phyloP scores from a whole-genome alignment of 2,888 invertebrate genomes.

The Horisme vitalbata region DNA sequence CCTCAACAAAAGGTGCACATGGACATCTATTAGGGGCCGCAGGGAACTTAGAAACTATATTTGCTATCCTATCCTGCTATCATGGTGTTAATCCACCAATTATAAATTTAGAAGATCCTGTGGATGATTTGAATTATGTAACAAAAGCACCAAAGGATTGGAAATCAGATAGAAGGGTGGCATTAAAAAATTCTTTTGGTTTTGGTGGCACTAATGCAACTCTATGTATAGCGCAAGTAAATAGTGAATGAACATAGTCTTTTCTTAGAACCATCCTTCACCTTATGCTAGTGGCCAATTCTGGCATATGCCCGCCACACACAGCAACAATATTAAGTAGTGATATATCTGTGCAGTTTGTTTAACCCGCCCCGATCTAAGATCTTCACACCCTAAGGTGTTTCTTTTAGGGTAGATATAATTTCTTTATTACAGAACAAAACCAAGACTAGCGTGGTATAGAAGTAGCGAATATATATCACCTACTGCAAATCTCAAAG shows the following conservation, averaged over 20 bases:
- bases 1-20: constrained; percentile 98
- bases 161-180: constrained; percentile 84
- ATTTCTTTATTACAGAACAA: no score
- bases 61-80: constrained; percentile 91
- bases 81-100: constrained; percentile 93
- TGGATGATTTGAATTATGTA: constrained; percentile 88
- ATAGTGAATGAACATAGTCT: constrained; percentile 44
- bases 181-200: constrained; percentile 98
- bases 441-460: no score
- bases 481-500: no score
- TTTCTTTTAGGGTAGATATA: no score
- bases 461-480: no score
- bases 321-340: no score
- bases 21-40: constrained; percentile 98
- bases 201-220: constrained; percentile 99
- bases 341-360: no score
- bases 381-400: no score
- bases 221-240: constrained; percentile 84
- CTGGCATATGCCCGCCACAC: no score
- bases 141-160: constrained; percentile 83
- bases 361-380: no score
- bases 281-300: no score
- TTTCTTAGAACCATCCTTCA: no score
- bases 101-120: constrained; percentile 89
- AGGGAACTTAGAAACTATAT: constrained; percentile 96